Conservation (phyloP, 1,140 invertebrate species). For the Steinernema feltiae region DNA sequence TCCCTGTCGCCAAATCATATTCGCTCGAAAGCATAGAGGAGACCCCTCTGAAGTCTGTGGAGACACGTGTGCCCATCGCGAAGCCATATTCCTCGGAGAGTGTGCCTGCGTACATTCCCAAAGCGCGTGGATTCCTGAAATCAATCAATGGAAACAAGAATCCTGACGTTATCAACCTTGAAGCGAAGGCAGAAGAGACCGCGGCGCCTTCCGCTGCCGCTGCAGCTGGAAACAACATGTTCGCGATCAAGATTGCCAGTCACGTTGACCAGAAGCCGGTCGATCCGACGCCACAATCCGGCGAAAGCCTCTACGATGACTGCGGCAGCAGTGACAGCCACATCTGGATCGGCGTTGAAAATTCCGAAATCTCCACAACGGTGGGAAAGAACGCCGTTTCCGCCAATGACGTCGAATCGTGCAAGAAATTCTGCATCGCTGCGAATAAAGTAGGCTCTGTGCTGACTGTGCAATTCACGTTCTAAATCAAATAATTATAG, state of each 20-base stretch:
- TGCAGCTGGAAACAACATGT: not conserved
- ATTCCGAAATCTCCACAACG: not conserved
- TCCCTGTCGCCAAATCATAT: not conserved
- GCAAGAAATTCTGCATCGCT: not conserved
- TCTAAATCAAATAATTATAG: not conserved
- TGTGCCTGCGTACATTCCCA: not conserved
- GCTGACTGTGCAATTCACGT: not conserved
- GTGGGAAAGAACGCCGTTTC: not conserved
- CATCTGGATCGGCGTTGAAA: constrained; percentile 1
- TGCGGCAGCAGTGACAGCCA: not conserved
- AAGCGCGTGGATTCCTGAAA: constrained; percentile 16
- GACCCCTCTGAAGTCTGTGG: not conserved
- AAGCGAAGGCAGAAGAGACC: not conserved
- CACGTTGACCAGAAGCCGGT: not conserved
- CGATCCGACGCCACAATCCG: not conserved
- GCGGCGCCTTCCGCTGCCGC: not conserved
- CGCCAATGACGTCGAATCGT: not conserved
- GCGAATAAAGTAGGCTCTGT: not conserved
- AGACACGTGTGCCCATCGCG: not conserved
- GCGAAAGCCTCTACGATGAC: not conserved
- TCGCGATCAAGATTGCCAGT: not conserved
- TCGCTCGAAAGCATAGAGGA: not conserved
- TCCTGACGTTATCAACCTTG: not conserved
- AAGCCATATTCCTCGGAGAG: not conserved
- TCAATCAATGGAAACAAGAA: constrained; percentile 13